These are phyloP conservation scores for Menidia menidia DNA, from an alignment of 2,797 vertebrate genomes.

Conservation along the genomic window DNA sequence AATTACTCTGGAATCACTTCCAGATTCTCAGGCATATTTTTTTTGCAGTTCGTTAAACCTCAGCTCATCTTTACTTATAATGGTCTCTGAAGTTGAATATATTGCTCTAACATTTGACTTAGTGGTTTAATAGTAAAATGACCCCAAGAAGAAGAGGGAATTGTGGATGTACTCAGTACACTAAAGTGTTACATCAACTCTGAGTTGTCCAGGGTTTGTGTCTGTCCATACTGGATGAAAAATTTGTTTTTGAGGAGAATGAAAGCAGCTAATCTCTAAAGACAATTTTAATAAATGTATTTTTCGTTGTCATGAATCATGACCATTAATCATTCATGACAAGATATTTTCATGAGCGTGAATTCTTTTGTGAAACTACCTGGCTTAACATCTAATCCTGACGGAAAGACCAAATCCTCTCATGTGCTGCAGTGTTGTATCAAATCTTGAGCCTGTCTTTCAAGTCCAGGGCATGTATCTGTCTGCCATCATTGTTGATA, in stretches of 20 bases:
- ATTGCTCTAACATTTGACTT: slow-evolving; percentile 26
- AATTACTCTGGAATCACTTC: too few relatives aligned
- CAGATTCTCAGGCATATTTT: too few relatives aligned
- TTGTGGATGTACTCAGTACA: slow-evolving; percentile 47
- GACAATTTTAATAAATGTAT: slow-evolving; percentile 32
- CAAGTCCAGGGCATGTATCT: background rate
- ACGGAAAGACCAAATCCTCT: slow-evolving; percentile 13
- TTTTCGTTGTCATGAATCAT: slow-evolving; percentile 24
- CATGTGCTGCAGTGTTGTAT: slow-evolving; percentile 11
- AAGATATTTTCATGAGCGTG: background rate
- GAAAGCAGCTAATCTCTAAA: slow-evolving; percentile 39
- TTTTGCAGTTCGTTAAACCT: too few relatives aligned
- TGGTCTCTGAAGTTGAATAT: slow-evolving; percentile 10
- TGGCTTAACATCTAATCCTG: slow-evolving; percentile 26
- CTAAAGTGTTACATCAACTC: slow-evolving; percentile 39
- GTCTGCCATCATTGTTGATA: slow-evolving; percentile 1
- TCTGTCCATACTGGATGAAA: slow-evolving; percentile 45
- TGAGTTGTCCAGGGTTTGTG: slow-evolving; percentile 39
- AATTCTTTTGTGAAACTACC: background rate
- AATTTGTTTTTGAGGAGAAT: slow-evolving; percentile 30
- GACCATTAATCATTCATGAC: background rate
- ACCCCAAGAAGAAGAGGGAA: slow-evolving; percentile 26
- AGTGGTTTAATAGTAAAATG: slow-evolving; percentile 44
- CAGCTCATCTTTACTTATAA: background rate
- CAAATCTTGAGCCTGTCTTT: background rate